phyloP scores from a whole-genome alignment of 2,888 invertebrate species.

The Tetranychus piercei region DNA sequence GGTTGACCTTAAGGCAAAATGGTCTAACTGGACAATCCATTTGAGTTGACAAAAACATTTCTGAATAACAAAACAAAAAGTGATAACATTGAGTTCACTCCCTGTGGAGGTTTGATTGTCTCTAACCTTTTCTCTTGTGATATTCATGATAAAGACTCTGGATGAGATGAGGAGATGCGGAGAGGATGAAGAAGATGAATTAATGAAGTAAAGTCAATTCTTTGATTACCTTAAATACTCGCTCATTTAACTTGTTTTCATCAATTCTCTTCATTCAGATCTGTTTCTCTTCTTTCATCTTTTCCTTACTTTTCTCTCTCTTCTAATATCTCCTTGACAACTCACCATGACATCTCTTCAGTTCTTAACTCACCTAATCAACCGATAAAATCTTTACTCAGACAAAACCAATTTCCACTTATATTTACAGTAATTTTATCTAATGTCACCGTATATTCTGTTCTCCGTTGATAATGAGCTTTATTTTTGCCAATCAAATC shows the following conservation, averaged over 20 bases:
- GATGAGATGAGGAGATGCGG: neutral
- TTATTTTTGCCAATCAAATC: neutral
- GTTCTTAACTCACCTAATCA: neutral
- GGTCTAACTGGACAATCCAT: neutral
- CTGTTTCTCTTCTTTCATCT: neutral
- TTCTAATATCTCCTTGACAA: neutral
- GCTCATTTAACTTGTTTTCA: neutral
- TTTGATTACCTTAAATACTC: neutral
- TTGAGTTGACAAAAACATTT: neutral
- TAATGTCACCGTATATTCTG: neutral
- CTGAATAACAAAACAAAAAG: neutral
- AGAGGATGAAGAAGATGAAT: neutral
- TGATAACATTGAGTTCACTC: slow-evolving; percentile 1
- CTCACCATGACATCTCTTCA: slow-evolving; percentile 3
- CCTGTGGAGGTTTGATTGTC: neutral
- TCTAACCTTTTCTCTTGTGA: neutral
- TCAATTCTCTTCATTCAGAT: neutral
- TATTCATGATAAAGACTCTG: neutral
- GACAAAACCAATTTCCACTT: neutral
- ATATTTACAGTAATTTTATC: neutral
- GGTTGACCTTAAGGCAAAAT: neutral
- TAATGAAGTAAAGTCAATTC: neutral
- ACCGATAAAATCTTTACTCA: neutral
- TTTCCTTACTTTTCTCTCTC: neutral
- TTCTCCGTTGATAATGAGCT: neutral